Evolutionary conservation across 2,113 vertebrate genomes (phyloP).

Genomic region (Hyperoodon ampullatus): DNA sequence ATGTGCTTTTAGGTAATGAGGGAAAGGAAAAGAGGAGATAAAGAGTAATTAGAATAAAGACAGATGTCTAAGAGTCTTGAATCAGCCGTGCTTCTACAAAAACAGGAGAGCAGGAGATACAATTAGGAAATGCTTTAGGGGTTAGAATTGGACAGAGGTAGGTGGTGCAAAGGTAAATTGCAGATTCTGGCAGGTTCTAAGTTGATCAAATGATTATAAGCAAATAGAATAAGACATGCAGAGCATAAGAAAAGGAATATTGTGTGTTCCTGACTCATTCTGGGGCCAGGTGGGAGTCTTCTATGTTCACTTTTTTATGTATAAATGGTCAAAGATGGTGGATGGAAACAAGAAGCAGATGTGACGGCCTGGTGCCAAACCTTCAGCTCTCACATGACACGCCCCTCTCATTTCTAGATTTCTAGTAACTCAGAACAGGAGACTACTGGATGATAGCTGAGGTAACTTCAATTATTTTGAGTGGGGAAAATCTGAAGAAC

Average conservation of each 20-base stretch:
- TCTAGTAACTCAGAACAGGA: background rate
- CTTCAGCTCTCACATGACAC: background rate
- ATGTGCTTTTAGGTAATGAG: background rate
- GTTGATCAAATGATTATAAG: background rate
- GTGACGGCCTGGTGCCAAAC: background rate
- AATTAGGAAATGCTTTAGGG: background rate
- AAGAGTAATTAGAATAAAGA: background rate
- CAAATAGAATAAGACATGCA: background rate
- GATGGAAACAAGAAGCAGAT: background rate
- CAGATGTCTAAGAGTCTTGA: background rate
- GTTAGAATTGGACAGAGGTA: background rate
- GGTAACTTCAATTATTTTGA: background rate
- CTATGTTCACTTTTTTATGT: background rate
- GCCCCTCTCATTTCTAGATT: background rate
- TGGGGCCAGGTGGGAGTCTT: background rate
- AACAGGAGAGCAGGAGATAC: background rate
- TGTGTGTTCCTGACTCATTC: background rate
- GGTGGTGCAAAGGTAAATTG: background rate
- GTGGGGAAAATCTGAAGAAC: background rate
- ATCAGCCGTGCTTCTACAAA: constrained; percentile 10
- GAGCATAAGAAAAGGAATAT: constrained; percentile 10
- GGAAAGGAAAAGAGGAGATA: background rate
- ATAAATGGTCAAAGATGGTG: background rate
- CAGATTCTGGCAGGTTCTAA: constrained; percentile 22
- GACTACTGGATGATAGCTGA: background rate